These are phyloP conservation scores for Cheiracanthium punctorium DNA, from an alignment of 2,888 invertebrate species.

Conservation along the genomic window DNA sequence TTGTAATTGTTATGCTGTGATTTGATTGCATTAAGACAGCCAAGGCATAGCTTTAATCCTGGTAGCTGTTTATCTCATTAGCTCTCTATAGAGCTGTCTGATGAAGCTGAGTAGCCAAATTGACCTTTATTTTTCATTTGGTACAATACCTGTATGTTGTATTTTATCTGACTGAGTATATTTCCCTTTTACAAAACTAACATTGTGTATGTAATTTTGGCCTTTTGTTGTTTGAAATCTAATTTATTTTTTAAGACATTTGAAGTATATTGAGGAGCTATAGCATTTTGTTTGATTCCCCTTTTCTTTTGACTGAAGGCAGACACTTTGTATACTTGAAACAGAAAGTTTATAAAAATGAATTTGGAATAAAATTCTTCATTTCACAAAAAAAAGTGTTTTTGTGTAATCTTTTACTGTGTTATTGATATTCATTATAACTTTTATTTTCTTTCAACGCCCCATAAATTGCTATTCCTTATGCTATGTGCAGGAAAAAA, in stretches of 20 bases:
- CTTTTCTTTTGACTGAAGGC: constrained; percentile 70
- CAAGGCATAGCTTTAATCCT: constrained; percentile 55
- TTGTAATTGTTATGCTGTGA: constrained; percentile 69
- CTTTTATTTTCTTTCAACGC: no score
- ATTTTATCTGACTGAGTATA: constrained; percentile 29
- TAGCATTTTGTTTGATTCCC: constrained; percentile 45
- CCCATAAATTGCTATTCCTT: no score
- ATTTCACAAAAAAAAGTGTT: constrained; percentile 54
- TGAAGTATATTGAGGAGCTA: constrained; percentile 38
- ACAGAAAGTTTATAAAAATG: constrained; percentile 67
- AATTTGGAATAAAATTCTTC: constrained; percentile 70
- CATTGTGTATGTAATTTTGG: constrained; percentile 55
- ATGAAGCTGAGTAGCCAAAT: constrained; percentile 17
- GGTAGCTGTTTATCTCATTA: constrained; percentile 39
- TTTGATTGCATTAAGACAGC: constrained; percentile 61
- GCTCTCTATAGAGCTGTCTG: neutral
- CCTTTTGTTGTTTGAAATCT: constrained; percentile 59
- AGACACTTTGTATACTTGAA: constrained; percentile 70
- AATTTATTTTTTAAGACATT: constrained; percentile 64
- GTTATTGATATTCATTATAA: no score
- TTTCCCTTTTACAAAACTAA: constrained; percentile 54
- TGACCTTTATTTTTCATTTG: constrained; percentile 11
- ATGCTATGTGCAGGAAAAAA: no score
- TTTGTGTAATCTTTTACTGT: no score
- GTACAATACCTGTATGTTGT: neutral